A percentile compares a stretch with the other conserved stretches of the same genome.
phyloP scores from a whole-genome alignment of 1,140 invertebrate species.

The Trachymyrmex cornetzi region DNA sequence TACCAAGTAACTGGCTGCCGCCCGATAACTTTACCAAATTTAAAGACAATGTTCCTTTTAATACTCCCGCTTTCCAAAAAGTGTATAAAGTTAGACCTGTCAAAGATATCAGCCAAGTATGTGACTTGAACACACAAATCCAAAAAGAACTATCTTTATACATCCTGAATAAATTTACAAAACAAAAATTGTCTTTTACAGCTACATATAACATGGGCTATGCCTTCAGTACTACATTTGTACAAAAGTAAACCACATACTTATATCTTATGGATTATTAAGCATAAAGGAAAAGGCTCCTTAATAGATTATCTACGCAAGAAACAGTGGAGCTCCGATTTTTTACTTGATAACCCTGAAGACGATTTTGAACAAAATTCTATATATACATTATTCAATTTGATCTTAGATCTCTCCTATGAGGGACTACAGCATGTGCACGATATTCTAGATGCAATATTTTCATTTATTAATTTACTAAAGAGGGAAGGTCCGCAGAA shows the following conservation, averaged over 20 bases:
- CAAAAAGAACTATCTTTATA: background rate
- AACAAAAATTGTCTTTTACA: conserved; percentile 75
- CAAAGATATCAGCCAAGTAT: conserved; percentile 90
- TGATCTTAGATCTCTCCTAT: conserved; percentile 93
- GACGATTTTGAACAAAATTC: conserved; percentile 92
- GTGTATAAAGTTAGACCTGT: conserved; percentile 93
- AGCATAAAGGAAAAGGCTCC: conserved; percentile 96
- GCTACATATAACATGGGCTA: conserved; percentile 93
- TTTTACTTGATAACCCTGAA: conserved; percentile 91
- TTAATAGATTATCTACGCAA: conserved; percentile 93
- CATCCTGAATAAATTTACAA: background rate
- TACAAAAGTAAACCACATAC: conserved; percentile 93
- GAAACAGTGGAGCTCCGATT: conserved; percentile 94
- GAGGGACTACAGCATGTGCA: conserved; percentile 91
- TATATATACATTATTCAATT: conserved; percentile 91
- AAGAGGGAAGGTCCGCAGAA: conserved; percentile 88
- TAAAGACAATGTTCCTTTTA: conserved; percentile 87
- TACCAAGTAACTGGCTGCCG: conserved; percentile 89
- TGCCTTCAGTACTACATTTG: conserved; percentile 91
- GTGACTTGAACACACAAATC: background rate
- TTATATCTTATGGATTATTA: conserved; percentile 94
- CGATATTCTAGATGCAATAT: conserved; percentile 90
- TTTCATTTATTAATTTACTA: conserved; percentile 92
- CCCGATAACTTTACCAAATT: conserved; percentile 88
- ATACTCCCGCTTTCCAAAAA: conserved; percentile 89